Conservation (phyloP, 2,888 invertebrate species). For the Willowsia nigromaculata region DNA sequence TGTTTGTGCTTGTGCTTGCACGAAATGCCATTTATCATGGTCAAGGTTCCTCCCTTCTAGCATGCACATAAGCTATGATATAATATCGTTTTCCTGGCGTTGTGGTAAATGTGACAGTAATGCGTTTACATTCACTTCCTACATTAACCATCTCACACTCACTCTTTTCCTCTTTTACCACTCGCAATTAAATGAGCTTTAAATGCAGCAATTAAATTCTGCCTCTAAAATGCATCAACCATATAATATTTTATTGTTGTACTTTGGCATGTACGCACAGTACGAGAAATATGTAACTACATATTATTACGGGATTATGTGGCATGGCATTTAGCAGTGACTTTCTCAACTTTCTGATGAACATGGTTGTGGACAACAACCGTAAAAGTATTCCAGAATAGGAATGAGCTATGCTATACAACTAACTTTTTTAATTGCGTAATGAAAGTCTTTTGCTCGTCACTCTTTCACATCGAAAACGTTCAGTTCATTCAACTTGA, state of each 20-base stretch:
- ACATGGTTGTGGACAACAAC: slow-evolving; percentile 30
- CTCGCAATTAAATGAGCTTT: slow-evolving; percentile 29
- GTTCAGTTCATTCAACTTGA: slow-evolving; percentile 68
- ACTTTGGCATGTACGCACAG: neutral
- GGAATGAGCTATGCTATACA: neutral
- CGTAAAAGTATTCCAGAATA: slow-evolving; percentile 40
- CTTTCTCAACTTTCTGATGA: slow-evolving; percentile 13
- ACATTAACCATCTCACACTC: slow-evolving; percentile 23
- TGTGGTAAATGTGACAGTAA: slow-evolving; percentile 39
- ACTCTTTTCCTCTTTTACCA: slow-evolving; percentile 19
- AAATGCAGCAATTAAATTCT: slow-evolving; percentile 54
- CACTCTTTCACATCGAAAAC: slow-evolving; percentile 29
- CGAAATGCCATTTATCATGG: slow-evolving; percentile 64
- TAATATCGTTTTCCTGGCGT: slow-evolving; percentile 15
- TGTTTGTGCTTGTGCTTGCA: slow-evolving; percentile 29
- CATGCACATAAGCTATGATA: neutral
- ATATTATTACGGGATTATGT: slow-evolving; percentile 17
- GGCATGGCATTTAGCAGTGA: neutral
- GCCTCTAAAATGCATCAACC: slow-evolving; percentile 22
- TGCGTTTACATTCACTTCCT: slow-evolving; percentile 51
- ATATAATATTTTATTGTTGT: slow-evolving; percentile 20
- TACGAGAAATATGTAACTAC: neutral
- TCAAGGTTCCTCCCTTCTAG: slow-evolving; percentile 58
- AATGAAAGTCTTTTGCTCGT: neutral
- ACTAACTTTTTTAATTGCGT: neutral